phyloP scores from a whole-genome alignment of 2,797 vertebrate genomes.

The Sternotherus odoratus region DNA sequence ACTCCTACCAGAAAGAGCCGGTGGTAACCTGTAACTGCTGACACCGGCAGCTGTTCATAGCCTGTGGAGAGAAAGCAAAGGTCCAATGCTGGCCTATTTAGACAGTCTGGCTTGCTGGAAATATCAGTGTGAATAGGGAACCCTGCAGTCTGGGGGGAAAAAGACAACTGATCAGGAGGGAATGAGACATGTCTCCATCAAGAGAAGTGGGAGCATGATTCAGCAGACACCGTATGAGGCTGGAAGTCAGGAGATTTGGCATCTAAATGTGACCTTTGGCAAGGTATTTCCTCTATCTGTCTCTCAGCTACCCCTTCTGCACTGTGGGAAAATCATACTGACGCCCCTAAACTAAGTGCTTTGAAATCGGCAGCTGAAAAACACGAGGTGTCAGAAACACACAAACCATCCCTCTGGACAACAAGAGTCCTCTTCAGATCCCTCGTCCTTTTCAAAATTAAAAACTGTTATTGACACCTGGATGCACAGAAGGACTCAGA shows the following conservation, averaged over 20 bases:
- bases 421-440: not conserved
- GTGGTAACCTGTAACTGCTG: too few relatives aligned
- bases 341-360: not conserved
- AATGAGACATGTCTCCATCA: too few relatives aligned
- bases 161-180: too few relatives aligned
- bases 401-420: not conserved
- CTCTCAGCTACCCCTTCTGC: not conserved
- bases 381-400: fast-evolving
- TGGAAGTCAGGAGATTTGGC: not conserved
- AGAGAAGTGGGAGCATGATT: not conserved
- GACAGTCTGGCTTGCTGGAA: too few relatives aligned
- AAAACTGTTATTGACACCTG: not conserved
- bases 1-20: too few relatives aligned
- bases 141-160: too few relatives aligned
- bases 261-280: not conserved
- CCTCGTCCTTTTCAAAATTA: not conserved
- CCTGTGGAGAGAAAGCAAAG: too few relatives aligned
- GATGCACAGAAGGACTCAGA: not conserved
- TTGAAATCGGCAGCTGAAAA: not conserved
- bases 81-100: too few relatives aligned
- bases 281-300: fast-evolving
- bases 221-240: not conserved
- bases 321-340: not conserved
- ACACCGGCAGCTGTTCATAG: too few relatives aligned
- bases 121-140: too few relatives aligned